Evolutionary conservation across 2,113 vertebrate genomes (phyloP).

Genomic region (Stigmatopora nigra): DNA sequence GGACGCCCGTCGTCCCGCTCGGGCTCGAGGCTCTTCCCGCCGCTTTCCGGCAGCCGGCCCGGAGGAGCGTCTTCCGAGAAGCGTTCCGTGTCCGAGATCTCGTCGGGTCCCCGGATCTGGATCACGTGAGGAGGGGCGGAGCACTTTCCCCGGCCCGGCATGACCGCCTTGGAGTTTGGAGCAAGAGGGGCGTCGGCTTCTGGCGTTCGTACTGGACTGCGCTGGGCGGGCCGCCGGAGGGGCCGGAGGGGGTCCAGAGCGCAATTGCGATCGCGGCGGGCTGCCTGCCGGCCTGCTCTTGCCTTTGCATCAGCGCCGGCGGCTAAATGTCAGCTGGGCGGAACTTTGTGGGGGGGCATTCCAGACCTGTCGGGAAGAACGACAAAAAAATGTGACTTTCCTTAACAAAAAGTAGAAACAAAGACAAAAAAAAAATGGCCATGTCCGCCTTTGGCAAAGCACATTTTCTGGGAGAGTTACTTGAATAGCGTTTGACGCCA

Average conservation of each 20-base stretch:
- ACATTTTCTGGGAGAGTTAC: no score
- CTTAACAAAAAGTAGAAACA: background rate
- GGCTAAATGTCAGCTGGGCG: constrained; percentile 63
- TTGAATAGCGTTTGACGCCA: no score
- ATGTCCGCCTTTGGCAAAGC: no score
- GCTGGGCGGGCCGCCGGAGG: background rate
- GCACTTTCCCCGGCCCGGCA: constrained; percentile 92
- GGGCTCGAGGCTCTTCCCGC: constrained; percentile 21
- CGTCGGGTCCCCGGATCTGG: constrained; percentile 53
- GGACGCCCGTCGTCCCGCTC: constrained; percentile 45
- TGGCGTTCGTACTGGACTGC: background rate
- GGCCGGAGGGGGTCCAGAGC: constrained; percentile 26
- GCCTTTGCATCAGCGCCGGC: constrained; percentile 56
- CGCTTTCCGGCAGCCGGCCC: constrained; percentile 24
- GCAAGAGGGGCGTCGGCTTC: constrained; percentile 15
- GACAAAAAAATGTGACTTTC: constrained; percentile 8
- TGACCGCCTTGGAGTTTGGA: constrained; percentile 47
- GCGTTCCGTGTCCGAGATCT: constrained; percentile 32
- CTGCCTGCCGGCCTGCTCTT: constrained; percentile 36
- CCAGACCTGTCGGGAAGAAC: constrained; percentile 49
- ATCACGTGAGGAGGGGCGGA: constrained; percentile 90
- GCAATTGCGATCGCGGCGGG: constrained; percentile 21
- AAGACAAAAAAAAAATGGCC: background rate
- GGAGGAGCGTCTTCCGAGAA: constrained; percentile 34
- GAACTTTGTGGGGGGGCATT: constrained; percentile 67